Evolutionary conservation across 2,797 vertebrate genomes (phyloP), one percentile per base, ranked within the genome.

Genomic region (Microctenopoma lineatum): DNA sequence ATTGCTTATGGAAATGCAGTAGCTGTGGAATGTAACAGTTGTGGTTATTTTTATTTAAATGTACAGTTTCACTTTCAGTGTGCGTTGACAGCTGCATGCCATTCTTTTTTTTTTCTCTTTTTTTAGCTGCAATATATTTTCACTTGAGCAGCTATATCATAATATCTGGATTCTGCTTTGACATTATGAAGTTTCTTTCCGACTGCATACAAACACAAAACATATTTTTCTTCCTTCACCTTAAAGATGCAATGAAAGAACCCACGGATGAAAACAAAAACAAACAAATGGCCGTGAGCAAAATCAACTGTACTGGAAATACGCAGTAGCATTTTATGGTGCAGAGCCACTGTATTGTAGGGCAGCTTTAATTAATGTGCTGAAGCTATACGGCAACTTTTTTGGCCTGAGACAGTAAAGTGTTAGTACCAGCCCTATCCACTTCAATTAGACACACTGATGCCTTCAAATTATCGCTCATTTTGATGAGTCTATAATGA

Each of bases 91-190:
- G 41, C 46, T 45, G 9, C 2, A 11, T 18, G 50, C n/a, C 42
- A 5, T 46, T 15, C 47, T 64, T 74, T 54, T 52, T 15, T 45
- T 54, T 39, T 66, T 60, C 61, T 74, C 53, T 52, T 15, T 45
- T 54, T 39, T 66, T 60, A 77, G 47, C 56, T 47, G 58, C 39
- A 65, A 62, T 36, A 55, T 68, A 62, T 63, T 78, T 74, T 81
- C 62, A 66, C 29, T 58, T 41, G 65, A 73, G 65, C 64, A 62
- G 46, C 59, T 60, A 29, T 68, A 75, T 83, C 60, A 64, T 67
- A 72, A 79, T 73, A 83, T 73, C 71, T 77, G 34, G 6, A 41
- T 74, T 67, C 8, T 71, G 61, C 61, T 70, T 71, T 50, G 75
- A 67, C 15, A 32, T 67, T 64, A 66, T 82, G 70, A 73, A 59